Evolutionary conservation across 1,140 invertebrate genomes (phyloP).

Genomic region (Drosophila erecta): DNA sequence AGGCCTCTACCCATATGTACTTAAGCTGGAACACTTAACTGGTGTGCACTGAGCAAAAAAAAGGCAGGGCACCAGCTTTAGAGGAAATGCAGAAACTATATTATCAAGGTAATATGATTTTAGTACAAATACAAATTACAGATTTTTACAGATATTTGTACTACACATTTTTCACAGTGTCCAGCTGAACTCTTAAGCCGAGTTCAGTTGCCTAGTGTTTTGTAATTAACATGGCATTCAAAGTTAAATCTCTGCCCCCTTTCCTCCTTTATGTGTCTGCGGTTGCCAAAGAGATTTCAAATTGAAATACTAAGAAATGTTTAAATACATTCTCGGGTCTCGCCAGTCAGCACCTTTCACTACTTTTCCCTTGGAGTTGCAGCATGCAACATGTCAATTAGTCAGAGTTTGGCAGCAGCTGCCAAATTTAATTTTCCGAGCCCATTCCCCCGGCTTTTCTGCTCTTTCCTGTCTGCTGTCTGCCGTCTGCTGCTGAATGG

Average conservation of each 20-base stretch:
- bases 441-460: conserved; percentile 1
- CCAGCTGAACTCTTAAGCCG: not conserved
- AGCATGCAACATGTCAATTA: conserved; percentile 78
- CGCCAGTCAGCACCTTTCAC: conserved; percentile 45
- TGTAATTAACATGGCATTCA: conserved; percentile 81
- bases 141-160: too few species aligned
- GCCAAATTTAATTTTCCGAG: conserved; percentile 74
- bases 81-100: too few species aligned
- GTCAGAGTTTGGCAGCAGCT: conserved; percentile 68
- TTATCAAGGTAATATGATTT: too few species aligned
- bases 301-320: conserved; percentile 57
- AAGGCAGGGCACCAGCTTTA: too few species aligned
- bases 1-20: conserved; percentile 1
- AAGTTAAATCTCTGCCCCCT: conserved; percentile 50
- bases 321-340: conserved; percentile 49
- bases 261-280: conserved; percentile 16
- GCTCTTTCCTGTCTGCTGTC: conserved; percentile 22
- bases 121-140: too few species aligned
- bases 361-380: conserved; percentile 10
- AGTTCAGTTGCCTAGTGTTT: conserved; percentile 31
- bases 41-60: conserved; percentile 5
- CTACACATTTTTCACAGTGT: not conserved
- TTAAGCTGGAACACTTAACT: conserved; percentile 19
- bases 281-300: conserved; percentile 52
- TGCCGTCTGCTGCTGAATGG: conserved; percentile 45